These are phyloP conservation scores for Hassar affinis DNA, from an alignment of 2,113 vertebrate species.

Conservation along the genomic window DNA sequence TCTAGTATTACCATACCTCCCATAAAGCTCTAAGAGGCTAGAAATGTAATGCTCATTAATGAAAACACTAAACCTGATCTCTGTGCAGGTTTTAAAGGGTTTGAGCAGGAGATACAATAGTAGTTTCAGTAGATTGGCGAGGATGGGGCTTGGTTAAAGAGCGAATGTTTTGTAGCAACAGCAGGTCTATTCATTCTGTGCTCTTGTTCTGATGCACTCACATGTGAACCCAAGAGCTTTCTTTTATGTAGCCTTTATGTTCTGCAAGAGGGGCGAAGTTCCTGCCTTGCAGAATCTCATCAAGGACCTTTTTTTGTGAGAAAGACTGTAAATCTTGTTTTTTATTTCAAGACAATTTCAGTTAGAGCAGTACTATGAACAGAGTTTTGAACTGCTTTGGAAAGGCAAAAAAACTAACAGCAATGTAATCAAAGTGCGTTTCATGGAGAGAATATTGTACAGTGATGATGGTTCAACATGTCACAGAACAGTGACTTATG, in stretches of 20 bases:
- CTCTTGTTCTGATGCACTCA: slow-evolving; percentile 42
- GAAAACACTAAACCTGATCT: background rate
- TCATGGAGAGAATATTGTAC: background rate
- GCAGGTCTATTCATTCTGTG: slow-evolving; percentile 43
- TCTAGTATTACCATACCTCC: background rate
- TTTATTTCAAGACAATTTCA: background rate
- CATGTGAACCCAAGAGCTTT: slow-evolving; percentile 42
- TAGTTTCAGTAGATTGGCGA: slow-evolving; percentile 40
- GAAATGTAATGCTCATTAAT: slow-evolving; percentile 8
- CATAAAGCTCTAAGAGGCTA: background rate
- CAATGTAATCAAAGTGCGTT: background rate
- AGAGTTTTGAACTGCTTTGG: background rate
- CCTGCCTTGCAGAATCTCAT: slow-evolving; percentile 13
- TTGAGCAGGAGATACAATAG: slow-evolving; percentile 3
- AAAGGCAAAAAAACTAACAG: background rate
- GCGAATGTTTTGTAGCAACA: slow-evolving; percentile 55
- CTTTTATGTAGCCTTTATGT: slow-evolving; percentile 35
- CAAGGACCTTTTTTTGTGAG: background rate
- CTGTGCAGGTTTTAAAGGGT: slow-evolving; percentile 7
- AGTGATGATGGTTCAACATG: background rate
- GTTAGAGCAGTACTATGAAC: background rate
- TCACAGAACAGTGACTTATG: slow-evolving; percentile 7
- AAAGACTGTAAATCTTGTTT: background rate
- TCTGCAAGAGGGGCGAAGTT: slow-evolving; percentile 11
- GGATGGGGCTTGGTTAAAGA: slow-evolving; percentile 46